These are phyloP conservation scores for Globia sparganii DNA, from an alignment of 2,888 invertebrate genomes.

Conservation along the genomic window DNA sequence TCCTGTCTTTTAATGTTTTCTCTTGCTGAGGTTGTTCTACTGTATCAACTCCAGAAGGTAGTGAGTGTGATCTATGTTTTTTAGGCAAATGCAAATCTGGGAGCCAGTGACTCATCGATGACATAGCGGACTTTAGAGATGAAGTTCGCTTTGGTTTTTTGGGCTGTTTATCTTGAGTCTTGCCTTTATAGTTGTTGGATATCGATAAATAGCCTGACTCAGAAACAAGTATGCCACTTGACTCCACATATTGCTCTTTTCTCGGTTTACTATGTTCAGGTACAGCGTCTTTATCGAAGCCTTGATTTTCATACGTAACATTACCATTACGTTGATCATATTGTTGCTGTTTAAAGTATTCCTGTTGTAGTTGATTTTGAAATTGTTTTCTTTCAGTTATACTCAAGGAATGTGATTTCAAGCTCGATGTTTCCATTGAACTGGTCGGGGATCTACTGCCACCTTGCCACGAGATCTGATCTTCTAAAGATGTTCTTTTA, in stretches of 20 bases:
- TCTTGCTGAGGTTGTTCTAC: slow-evolving; percentile 87
- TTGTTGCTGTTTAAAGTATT: slow-evolving; percentile 89
- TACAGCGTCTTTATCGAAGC: slow-evolving; percentile 78
- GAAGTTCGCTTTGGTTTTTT: slow-evolving; percentile 94
- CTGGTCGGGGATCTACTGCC: slow-evolving; percentile 91
- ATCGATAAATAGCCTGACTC: slow-evolving; percentile 95
- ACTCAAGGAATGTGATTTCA: slow-evolving; percentile 91
- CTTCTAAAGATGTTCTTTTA: slow-evolving; percentile 90
- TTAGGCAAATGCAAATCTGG: slow-evolving; percentile 95
- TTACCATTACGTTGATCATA: slow-evolving; percentile 89
- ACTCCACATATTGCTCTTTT: slow-evolving; percentile 86
- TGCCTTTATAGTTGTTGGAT: slow-evolving; percentile 91
- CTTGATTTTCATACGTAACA: slow-evolving; percentile 82
- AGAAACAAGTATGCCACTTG: slow-evolving; percentile 92
- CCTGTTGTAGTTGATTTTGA: slow-evolving; percentile 89
- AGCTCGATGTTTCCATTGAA: slow-evolving; percentile 90
- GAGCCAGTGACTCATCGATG: slow-evolving; percentile 94
- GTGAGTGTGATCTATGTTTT: slow-evolving; percentile 94
- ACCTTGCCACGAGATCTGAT: slow-evolving; percentile 91
- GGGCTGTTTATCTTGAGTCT: slow-evolving; percentile 88
- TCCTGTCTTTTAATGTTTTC: slow-evolving; percentile 86
- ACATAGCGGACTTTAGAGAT: slow-evolving; percentile 95
- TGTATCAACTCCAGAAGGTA: slow-evolving; percentile 93
- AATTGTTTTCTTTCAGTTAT: slow-evolving; percentile 90
- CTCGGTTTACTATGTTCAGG: slow-evolving; percentile 78